Percentiles rank a stretch among this genome's conserved stretches.
These are phyloP conservation scores for Frankliniella fusca DNA, from an alignment of 2,888 invertebrate species.

Conservation along the genomic window DNA sequence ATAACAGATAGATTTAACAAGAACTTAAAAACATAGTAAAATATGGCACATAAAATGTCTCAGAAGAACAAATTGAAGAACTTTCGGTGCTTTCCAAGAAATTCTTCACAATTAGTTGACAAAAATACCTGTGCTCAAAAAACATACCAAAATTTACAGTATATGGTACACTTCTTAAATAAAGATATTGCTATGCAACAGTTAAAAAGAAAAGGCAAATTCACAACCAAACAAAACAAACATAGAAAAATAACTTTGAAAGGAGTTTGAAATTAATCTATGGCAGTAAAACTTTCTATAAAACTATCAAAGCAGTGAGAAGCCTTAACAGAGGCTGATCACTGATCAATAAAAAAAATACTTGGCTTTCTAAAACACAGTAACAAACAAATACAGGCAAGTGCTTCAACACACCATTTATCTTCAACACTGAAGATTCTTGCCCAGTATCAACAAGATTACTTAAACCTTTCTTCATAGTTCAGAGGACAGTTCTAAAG, in stretches of 20 bases:
- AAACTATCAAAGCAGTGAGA: neutral
- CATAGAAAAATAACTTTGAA: neutral
- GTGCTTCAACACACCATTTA: neutral
- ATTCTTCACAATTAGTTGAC: no score
- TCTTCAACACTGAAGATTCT: no score
- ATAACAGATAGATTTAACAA: no score
- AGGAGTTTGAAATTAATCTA: neutral
- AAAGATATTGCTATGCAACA: neutral
- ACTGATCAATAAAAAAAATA: neutral
- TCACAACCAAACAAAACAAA: slow-evolving; percentile 1
- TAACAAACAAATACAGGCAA: neutral
- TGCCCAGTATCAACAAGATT: neutral
- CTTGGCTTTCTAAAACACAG: neutral
- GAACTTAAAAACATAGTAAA: no score
- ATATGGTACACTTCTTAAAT: neutral
- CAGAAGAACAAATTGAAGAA: no score
- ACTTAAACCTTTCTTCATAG: neutral
- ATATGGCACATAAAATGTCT: no score
- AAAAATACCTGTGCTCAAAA: no score
- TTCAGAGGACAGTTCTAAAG: neutral
- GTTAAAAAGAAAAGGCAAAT: neutral
- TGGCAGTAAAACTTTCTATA: slow-evolving; percentile 12
- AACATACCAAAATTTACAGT: neutral
- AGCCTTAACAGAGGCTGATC: neutral
- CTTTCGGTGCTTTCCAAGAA: no score